Conservation (phyloP, 2,113 vertebrate species). For the Rutilus rutilus region DNA sequence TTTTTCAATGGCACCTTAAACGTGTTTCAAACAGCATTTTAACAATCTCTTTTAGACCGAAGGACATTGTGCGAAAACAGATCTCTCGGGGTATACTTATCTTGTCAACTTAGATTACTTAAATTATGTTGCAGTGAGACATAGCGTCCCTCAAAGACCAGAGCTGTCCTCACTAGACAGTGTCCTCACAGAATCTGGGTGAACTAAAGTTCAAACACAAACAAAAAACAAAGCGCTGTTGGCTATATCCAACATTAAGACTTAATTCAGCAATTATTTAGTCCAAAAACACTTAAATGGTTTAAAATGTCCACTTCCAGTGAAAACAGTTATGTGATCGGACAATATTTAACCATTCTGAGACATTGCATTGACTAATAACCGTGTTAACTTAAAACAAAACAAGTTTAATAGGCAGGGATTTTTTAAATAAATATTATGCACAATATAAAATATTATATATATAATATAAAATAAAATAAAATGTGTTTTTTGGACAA, state of each 20-base stretch:
- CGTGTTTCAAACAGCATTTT: not conserved
- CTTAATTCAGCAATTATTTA: not conserved
- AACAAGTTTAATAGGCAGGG: too few species aligned
- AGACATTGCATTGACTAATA: not conserved
- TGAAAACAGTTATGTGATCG: not conserved
- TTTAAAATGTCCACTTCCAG: not conserved
- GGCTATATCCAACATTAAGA: not conserved
- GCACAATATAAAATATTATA: too few species aligned
- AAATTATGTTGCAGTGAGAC: slow-evolving; percentile 5
- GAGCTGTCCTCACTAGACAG: not conserved
- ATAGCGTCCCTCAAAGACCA: not conserved
- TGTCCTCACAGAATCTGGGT: slow-evolving; percentile 1
- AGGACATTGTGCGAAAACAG: not conserved
- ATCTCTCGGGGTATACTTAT: not conserved
- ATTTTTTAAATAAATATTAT: too few species aligned
- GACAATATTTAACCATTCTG: not conserved
- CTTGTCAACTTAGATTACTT: slow-evolving; percentile 23
- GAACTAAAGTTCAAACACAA: not conserved
- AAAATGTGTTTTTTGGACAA: not conserved
- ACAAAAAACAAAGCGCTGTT: not conserved
- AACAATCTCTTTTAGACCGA: not conserved
- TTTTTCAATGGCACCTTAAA: not conserved
- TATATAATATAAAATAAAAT: too few species aligned
- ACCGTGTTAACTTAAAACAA: not conserved
- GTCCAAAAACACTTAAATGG: not conserved